Percentiles rank a stretch among this genome's conserved stretches.
phyloP scores from a whole-genome alignment of 2,888 invertebrate genomes.

The Chalcis sispes region DNA sequence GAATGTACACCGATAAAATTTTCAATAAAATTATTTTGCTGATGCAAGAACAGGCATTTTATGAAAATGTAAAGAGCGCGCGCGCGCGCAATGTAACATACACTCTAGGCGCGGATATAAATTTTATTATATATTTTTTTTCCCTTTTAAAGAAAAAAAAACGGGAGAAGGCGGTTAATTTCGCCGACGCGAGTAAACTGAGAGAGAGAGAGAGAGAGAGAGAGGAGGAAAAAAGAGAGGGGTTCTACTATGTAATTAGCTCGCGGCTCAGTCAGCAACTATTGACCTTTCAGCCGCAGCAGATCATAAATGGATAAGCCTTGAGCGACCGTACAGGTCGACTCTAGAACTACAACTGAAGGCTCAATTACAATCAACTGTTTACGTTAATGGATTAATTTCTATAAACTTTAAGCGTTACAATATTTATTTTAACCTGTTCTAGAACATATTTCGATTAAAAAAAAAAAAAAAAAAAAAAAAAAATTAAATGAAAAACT shows the following conservation, averaged over 20 bases:
- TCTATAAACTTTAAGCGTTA: neutral
- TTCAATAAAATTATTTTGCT: too few species aligned
- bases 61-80: too few species aligned
- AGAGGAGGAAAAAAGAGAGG: neutral
- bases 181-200: neutral
- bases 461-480: too few species aligned
- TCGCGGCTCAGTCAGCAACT: slow-evolving; percentile 48
- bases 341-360: slow-evolving; percentile 35
- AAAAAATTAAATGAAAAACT: too few species aligned
- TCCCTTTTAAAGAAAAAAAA: too few species aligned
- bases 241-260: slow-evolving; percentile 40
- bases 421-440: too few species aligned
- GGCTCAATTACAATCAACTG: slow-evolving; percentile 44
- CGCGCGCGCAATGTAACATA: too few species aligned
- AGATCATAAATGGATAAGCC: slow-evolving; percentile 54
- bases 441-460: too few species aligned
- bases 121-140: too few species aligned
- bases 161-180: neutral
- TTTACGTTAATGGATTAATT: slow-evolving; percentile 12
- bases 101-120: too few species aligned
- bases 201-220: neutral
- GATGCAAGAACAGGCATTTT: too few species aligned
- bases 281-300: slow-evolving; percentile 52
- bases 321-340: neutral
- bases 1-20: too few species aligned